Conservation (phyloP, 2,888 invertebrate species). For the Apamea sordens region DNA sequence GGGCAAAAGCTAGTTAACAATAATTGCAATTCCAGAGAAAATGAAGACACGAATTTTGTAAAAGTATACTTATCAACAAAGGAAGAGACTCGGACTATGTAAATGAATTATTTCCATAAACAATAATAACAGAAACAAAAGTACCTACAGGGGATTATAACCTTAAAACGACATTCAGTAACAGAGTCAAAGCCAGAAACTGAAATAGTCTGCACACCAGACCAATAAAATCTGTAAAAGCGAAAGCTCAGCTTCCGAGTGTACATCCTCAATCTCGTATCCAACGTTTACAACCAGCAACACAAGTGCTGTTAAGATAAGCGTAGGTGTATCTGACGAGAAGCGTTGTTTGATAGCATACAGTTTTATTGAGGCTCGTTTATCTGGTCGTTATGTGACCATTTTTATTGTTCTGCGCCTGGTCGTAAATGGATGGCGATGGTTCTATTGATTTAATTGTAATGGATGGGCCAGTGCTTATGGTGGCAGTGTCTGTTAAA, state of each 20-base stretch:
- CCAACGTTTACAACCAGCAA: constrained; percentile 41
- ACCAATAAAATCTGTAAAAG: constrained; percentile 6
- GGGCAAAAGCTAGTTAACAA: too few relatives aligned
- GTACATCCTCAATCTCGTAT: constrained; percentile 21
- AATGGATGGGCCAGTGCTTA: constrained; percentile 28
- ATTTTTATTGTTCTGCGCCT: constrained; percentile 52
- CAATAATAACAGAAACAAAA: background rate
- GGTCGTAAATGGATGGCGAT: constrained; percentile 53
- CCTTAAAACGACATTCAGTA: background rate
- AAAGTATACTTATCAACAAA: background rate
- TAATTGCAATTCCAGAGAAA: background rate
- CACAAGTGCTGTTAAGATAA: constrained; percentile 56
- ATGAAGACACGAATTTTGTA: background rate
- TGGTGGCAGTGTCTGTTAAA: constrained; percentile 2
- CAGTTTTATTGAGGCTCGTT: constrained; percentile 60
- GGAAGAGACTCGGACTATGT: too few relatives aligned
- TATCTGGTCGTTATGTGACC: constrained; percentile 56
- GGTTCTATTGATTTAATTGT: constrained; percentile 58
- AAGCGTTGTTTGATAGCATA: constrained; percentile 55
- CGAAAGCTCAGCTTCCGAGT: constrained; percentile 19
- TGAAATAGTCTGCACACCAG: background rate
- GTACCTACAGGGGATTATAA: background rate
- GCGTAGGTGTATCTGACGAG: constrained; percentile 34
- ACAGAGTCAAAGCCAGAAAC: background rate
- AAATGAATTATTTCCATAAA: background rate